Base-by-base conservation (phyloP, 2,113 vertebrate species). In the Asarcornis scutulata region DNA sequence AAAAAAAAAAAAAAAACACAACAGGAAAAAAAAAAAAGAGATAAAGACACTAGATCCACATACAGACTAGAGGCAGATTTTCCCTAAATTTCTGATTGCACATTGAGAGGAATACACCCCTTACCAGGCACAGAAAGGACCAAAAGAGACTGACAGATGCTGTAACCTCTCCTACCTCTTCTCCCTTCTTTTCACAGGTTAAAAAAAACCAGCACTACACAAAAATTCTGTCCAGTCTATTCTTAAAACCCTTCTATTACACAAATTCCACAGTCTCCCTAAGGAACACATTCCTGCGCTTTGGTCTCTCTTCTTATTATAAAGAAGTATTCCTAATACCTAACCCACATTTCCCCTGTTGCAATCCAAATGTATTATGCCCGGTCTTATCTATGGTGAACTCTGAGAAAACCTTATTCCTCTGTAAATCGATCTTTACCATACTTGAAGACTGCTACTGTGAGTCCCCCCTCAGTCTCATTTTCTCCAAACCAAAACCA, bases 11-110 rank as follows among this genome's bases (percentile, higher is more conserved):
- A 7, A 7, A 31, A 27, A 4, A 9, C 11, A 11, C 10, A 2
- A 40, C 40, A 40, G 40, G 40, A 6, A 11, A 38, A 18, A 3
- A 34, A 6, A 56, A 5, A 20, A 2, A 36, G 0, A 34, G 1
- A 32, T 0, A 81, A 48, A 60, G 7, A 56, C 11, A 22, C 2
- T 25, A 63, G 21, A 53, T 11, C 55, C 16, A 82, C 36, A 63
- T n/a, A 40, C 11, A 81, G 40, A 29, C 10, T 18, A 71, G 20
- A 64, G 11, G 5, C 6, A 69, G 50, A 62, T 38, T 23, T 83
- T 58, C 9, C 40, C 53, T 69, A 23, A 60, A 73, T n/a, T 87
- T 76, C 22, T 67, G 3, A 29, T 72, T 40, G 56, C 16, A 27
- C 9, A 15, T 2, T 46, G 17, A 32, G 18, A 79, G 7, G n/a